Base-by-base conservation (phyloP, 2,797 vertebrate species). In the Macrochelys suwanniensis region DNA sequence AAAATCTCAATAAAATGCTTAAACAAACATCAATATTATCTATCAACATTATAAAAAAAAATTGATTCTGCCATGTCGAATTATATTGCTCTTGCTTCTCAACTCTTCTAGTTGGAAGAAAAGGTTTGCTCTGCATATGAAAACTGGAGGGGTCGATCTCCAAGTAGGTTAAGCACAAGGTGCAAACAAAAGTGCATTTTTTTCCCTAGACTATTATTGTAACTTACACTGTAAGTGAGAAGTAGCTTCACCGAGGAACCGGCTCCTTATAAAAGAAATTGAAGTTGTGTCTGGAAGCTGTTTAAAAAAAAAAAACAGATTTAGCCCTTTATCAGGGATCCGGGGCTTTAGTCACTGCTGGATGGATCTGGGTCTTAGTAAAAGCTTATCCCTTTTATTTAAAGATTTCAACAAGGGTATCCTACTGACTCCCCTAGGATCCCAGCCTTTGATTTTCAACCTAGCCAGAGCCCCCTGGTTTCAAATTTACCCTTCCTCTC, bases 91-190 rank as follows among this genome's bases (percentile, higher is more conserved):
- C 12, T 91, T 82, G 90, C 88, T 88, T 95, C 96, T 95, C 89
- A 95, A 77, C 94, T 92, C 81, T 96, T 90, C 80, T 57, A 92
- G 90, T 78, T 88, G 17, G 15, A 33, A 68, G 47, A 88, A 97
- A 88, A 96, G 93, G 82, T 95, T 96, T 94, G 87, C 88, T 93
- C 91, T 82, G 37, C 15, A 92, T 95, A 94, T 89, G 91, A 87
- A 97, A 96, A 88, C 93, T 85, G 88, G 89, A 86, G 93, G 93
- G 95, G 83, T 84, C 97, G 31, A 90, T 96, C 97, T 96, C 97
- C 95, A 97, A 98, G 97, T 96, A 96, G 96, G 96, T 97, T 97
- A 97, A 96, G 94, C 94, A 96, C 97, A 97, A 97, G 96, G 95
- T 97, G 97, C 96, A 95, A 96, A 96, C 10, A 71, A 97, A 82